Evolutionary conservation across 2,888 invertebrate species (phyloP).

Genomic region (Hylaea fasciaria): DNA sequence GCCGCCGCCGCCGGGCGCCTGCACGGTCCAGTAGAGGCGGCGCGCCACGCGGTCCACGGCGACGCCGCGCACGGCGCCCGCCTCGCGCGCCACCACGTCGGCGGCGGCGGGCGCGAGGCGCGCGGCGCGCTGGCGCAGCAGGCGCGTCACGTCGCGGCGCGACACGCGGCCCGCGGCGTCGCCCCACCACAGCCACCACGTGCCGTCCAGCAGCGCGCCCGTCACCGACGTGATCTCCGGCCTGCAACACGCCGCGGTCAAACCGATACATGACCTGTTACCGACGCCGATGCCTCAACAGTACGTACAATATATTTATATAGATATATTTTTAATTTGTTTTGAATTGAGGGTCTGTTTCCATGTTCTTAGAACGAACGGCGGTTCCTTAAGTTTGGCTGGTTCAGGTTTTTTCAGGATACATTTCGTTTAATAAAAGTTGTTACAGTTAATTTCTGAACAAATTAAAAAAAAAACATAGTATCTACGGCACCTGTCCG

Average conservation of each 20-base stretch:
- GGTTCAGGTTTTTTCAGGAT: too few species aligned
- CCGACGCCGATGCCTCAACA: too few species aligned
- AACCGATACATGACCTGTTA: too few species aligned
- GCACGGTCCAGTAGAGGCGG: conserved; percentile 89
- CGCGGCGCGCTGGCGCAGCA: conserved; percentile 26
- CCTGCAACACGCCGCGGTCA: conserved; percentile 28
- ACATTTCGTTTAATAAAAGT: too few species aligned
- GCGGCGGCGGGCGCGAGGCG: conserved; percentile 29
- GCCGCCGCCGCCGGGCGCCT: conserved; percentile 36
- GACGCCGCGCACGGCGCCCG: conserved; percentile 89
- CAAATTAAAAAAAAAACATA: too few species aligned
- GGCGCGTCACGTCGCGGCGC: conserved; percentile 43
- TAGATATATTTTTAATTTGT: too few species aligned
- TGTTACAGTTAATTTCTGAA: too few species aligned
- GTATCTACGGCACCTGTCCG: conserved; percentile 11
- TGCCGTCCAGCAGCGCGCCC: conserved; percentile 54
- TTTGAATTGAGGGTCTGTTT: too few species aligned
- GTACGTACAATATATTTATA: too few species aligned
- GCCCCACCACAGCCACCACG: conserved; percentile 73
- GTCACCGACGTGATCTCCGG: conserved; percentile 57
- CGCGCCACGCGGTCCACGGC: conserved; percentile 89
- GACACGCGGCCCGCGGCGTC: conserved; percentile 57
- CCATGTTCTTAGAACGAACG: too few species aligned
- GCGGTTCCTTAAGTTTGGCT: too few species aligned
- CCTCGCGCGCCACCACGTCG: conserved; percentile 69